Base-by-base conservation (phyloP, 2,113 vertebrate genomes). In the Lates calcarifer region DNA sequence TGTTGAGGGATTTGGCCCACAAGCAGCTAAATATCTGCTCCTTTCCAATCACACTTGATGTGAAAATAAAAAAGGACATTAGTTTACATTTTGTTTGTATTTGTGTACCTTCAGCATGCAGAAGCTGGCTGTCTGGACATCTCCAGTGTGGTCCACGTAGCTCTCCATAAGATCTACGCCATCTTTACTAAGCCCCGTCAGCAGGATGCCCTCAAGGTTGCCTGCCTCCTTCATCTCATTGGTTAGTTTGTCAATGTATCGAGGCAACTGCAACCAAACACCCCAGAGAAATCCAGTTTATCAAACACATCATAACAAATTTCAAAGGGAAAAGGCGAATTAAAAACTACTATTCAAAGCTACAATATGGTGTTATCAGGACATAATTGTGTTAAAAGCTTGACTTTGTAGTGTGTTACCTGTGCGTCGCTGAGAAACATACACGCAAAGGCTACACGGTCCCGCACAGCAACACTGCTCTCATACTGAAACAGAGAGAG, bases 111-210 rank as follows among this genome's bases (percentile, higher is more conserved):
- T 98, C 26, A 99, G 89, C 98, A 99, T 98, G 90, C 97, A 99
- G 90, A 99, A 99, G 77, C 98, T 99, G 60, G 98, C 98, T 1
- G 98, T 99, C 93, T 99, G 98, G 17, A 99, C 97, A 33, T 99
- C 98, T 74, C 97, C 97, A 0, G 98, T 99, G 81, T 95, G 95
- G 77, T 99, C 98, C 63, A 99, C 98, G 0, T 98, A 98, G 88
- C 97, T 99, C 94, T 99, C 98, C 96, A 99, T 98, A 47, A 99
- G 94, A 79, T 99, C 98, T n/a, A 99, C 97, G 18, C 98, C 98
- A 76, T 99, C 98, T 84, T 97, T 99, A 28, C 97, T 99, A 74
- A 99, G 91, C 4, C 98, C 98, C 0, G 98, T 99, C 79, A 99
- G 92, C 53, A 99, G 93, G 89, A 99, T 97, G 73, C 98, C 98